A percentile compares a stretch with the other conserved stretches of the same genome.
Conservation (phyloP, 2,888 invertebrate genomes). For the Calephelis perditalis region DNA sequence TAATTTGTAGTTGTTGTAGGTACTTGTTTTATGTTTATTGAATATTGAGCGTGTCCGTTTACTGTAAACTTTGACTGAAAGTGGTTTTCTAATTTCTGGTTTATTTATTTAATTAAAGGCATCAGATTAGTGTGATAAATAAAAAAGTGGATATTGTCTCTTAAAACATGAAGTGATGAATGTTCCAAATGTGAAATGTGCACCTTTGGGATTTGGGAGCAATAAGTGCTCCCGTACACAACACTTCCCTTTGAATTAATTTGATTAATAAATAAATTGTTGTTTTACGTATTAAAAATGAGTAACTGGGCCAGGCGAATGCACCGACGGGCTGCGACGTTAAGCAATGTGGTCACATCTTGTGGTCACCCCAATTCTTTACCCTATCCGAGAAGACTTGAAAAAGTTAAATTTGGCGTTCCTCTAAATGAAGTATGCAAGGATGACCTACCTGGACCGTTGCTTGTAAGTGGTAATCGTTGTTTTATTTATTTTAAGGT, state of each 20-base stretch:
- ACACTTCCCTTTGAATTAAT: not conserved
- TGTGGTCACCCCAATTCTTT: conserved; percentile 90
- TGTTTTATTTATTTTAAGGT: conserved; percentile 7
- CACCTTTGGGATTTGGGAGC: conserved; percentile 4
- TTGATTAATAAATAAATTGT: not conserved
- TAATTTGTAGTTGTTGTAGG: not conserved
- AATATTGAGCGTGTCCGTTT: conserved; percentile 4
- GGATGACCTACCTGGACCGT: conserved; percentile 95
- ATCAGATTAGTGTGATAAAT: not conserved
- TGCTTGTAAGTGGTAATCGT: conserved; percentile 83
- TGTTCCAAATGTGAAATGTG: conserved; percentile 2
- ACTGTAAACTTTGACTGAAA: not conserved
- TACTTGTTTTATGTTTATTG: conserved; percentile 7
- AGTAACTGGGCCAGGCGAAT: conserved; percentile 95
- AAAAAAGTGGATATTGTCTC: not conserved
- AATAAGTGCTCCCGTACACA: conserved; percentile 4
- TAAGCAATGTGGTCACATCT: conserved; percentile 93
- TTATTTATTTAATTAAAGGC: not conserved
- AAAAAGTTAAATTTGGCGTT: conserved; percentile 97
- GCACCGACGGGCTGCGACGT: conserved; percentile 93
- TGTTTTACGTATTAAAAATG: conserved; percentile 65
- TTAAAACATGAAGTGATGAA: conserved; percentile 4
- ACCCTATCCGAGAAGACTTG: conserved; percentile 89
- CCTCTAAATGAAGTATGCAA: conserved; percentile 95
- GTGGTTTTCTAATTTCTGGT: not conserved